Evolutionary conservation across 2,797 vertebrate genomes (phyloP).

Genomic region (Percopsis omiscomaycus): DNA sequence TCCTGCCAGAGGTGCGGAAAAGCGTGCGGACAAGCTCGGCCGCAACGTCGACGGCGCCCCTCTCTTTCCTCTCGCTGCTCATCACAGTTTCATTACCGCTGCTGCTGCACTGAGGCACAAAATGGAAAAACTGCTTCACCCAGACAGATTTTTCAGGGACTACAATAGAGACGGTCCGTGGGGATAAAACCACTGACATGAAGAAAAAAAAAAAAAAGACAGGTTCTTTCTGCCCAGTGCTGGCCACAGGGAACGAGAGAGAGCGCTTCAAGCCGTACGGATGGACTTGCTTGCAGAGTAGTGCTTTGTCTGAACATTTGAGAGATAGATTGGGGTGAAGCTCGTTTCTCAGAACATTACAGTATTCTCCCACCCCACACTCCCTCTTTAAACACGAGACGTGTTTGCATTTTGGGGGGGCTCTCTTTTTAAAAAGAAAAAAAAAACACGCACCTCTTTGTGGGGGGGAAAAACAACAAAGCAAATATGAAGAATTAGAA

Average conservation of each 20-base stretch:
- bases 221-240: constrained; percentile 67
- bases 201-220: constrained; percentile 31
- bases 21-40: constrained; percentile 79
- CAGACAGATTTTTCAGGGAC: constrained; percentile 56
- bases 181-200: constrained; percentile 66
- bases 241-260: constrained; percentile 66
- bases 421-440: constrained; percentile 14
- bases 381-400: constrained; percentile 32
- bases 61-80: constrained; percentile 61
- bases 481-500: constrained; percentile 41
- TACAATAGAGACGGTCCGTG: constrained; percentile 70
- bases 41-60: constrained; percentile 30
- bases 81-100: constrained; percentile 15
- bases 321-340: constrained; percentile 37
- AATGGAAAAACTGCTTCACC: constrained; percentile 51
- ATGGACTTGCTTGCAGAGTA: constrained; percentile 44
- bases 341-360: constrained; percentile 46
- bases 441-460: constrained; percentile 23
- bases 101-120: constrained; percentile 69
- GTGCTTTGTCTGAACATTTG: constrained; percentile 27
- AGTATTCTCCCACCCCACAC: constrained; percentile 33
- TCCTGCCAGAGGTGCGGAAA: constrained; percentile 79
- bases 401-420: constrained; percentile 29
- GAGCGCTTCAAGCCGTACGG: constrained; percentile 43
- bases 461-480: constrained; percentile 27